Percentiles rank a stretch among this genome's conserved stretches.
These are phyloP conservation scores for Itoplectis maculator DNA, from an alignment of 2,888 invertebrate species.

Conservation along the genomic window DNA sequence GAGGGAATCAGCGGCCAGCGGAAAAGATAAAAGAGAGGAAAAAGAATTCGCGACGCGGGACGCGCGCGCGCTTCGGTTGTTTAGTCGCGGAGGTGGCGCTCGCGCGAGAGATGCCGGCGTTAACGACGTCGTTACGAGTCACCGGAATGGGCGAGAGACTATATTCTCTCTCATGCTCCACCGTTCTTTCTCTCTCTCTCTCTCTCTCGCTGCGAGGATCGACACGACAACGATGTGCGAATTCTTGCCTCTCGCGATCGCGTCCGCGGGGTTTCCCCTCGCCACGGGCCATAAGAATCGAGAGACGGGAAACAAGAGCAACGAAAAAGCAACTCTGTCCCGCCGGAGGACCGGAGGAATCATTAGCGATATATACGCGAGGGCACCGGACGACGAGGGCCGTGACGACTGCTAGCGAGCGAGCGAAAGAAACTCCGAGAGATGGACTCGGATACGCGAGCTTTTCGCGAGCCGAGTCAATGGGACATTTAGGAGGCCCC, in stretches of 20 bases:
- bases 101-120: conserved; percentile 64
- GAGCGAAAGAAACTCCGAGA: conserved; percentile 16
- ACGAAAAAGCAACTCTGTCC: conserved; percentile 24
- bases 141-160: conserved; percentile 59
- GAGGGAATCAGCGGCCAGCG: too few species aligned
- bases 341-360: conserved; percentile 34
- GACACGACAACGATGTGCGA: conserved; percentile 57
- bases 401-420: neutral
- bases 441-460: conserved; percentile 1
- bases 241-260: conserved; percentile 45
- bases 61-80: conserved; percentile 58
- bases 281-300: conserved; percentile 48
- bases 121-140: conserved; percentile 71
- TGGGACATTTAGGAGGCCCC: conserved; percentile 16
- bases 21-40: conserved; percentile 51
- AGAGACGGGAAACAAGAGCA: conserved; percentile 36
- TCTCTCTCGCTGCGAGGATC: too few species aligned
- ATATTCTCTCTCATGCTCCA: conserved; percentile 13
- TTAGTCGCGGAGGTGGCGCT: conserved; percentile 56
- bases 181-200: conserved; percentile 12
- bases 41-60: conserved; percentile 1
- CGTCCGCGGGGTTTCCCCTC: conserved; percentile 45
- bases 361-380: conserved; percentile 50
- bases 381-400: conserved; percentile 12
- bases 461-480: conserved; percentile 7